Evolutionary conservation across 2,113 vertebrate species (phyloP).

Genomic region (Bambusicola thoracicus): DNA sequence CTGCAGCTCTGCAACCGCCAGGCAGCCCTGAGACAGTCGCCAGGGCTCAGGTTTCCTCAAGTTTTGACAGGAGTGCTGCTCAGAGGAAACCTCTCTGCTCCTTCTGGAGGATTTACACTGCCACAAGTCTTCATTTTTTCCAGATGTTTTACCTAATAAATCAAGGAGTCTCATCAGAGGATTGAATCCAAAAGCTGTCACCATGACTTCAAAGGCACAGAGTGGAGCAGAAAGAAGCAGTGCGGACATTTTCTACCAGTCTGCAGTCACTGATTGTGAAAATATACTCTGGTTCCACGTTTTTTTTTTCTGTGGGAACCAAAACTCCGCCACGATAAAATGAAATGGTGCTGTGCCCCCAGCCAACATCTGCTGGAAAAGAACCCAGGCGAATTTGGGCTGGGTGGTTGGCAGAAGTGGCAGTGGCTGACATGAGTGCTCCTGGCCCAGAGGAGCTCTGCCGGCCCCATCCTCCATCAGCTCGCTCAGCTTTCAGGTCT

Average conservation of each 20-base stretch:
- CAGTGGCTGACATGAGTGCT: background rate
- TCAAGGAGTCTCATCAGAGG: constrained; percentile 66
- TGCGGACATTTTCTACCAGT: constrained; percentile 39
- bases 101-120: constrained; percentile 57
- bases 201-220: constrained; percentile 67
- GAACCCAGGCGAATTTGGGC: background rate
- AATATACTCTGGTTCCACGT: background rate
- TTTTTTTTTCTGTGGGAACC: background rate
- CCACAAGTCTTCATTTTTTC: constrained; percentile 71
- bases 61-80: constrained; percentile 39
- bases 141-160: constrained; percentile 76
- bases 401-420: background rate
- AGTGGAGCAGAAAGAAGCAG: constrained; percentile 37
- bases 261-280: background rate
- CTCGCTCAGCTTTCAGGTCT: background rate
- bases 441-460: background rate
- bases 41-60: constrained; percentile 28
- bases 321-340: background rate
- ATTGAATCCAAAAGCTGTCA: constrained; percentile 65
- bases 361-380: background rate
- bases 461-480: background rate
- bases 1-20: background rate
- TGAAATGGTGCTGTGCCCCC: background rate
- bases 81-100: background rate
- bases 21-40: background rate